Evolutionary conservation across 2,797 vertebrate genomes (phyloP).

Genomic region (Pipistrellus kuhlii): DNA sequence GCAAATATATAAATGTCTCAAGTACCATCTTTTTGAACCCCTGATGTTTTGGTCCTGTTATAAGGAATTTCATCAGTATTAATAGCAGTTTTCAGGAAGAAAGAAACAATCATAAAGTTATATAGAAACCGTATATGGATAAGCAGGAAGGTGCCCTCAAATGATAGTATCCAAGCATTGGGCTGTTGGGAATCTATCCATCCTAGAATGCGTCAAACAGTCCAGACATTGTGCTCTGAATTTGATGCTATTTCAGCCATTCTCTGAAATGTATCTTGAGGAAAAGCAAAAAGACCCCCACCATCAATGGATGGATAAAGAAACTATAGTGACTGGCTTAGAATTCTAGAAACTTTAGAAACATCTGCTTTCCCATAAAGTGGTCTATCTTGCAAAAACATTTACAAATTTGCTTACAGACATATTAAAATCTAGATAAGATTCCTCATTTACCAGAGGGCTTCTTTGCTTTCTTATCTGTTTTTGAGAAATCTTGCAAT

Average conservation of each 20-base stretch:
- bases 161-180: conserved; percentile 58
- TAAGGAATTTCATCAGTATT: conserved; percentile 82
- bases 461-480: conserved; percentile 62
- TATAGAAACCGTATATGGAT: conserved; percentile 82
- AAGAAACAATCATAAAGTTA: conserved; percentile 81
- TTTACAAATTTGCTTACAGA: conserved; percentile 69
- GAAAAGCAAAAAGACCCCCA: not conserved
- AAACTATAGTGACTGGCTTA: not conserved
- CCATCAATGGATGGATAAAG: not conserved
- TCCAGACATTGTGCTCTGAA: not conserved
- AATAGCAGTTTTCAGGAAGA: conserved; percentile 81
- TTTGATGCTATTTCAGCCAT: not conserved
- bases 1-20: conserved; percentile 64
- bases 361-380: conserved; percentile 21
- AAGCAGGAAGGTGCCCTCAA: conserved; percentile 71
- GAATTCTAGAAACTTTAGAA: conserved; percentile 51
- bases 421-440: conserved; percentile 77
- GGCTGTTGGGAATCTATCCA: conserved; percentile 64
- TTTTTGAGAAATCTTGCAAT: conserved; percentile 70
- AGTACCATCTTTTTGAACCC: conserved; percentile 73
- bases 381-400: conserved; percentile 65
- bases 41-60: conserved; percentile 76
- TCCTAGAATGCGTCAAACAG: conserved; percentile 69
- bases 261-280: not conserved
- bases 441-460: conserved; percentile 42